Conservation (phyloP, 1,140 invertebrate species). For the Pseudobourletiella spinata region DNA sequence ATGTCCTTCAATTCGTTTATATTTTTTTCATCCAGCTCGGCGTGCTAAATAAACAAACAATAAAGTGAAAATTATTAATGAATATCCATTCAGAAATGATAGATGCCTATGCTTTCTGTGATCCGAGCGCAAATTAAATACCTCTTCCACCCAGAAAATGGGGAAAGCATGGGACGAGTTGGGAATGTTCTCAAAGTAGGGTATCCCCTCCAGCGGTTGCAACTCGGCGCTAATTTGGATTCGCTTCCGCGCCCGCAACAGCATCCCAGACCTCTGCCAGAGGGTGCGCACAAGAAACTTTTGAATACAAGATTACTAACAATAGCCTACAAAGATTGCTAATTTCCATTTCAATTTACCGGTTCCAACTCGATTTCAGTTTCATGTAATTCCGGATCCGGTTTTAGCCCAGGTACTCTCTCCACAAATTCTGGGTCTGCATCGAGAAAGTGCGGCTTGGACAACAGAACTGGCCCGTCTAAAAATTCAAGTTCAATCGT, state of each 20-base stretch:
- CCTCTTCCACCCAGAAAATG: constrained; percentile 49
- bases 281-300: background rate
- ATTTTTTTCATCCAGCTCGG: background rate
- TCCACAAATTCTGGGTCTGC: background rate
- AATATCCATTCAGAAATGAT: background rate
- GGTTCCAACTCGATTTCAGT: constrained; percentile 20
- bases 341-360: background rate
- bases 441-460: constrained; percentile 23
- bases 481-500: background rate
- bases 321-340: background rate
- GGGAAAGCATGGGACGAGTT: constrained; percentile 46
- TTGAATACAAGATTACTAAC: background rate
- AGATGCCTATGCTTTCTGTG: background rate
- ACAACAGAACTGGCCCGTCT: constrained; percentile 23
- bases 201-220: constrained; percentile 38
- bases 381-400: constrained; percentile 16
- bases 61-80: background rate
- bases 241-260: constrained; percentile 43
- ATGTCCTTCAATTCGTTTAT: background rate
- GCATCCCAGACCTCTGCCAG: constrained; percentile 46
- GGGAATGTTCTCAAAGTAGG: constrained; percentile 38
- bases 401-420: constrained; percentile 8
- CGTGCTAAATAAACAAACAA: background rate
- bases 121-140: too few relatives aligned
- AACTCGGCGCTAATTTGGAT: constrained; percentile 48